These are phyloP conservation scores for Geophilus truncorum DNA, from an alignment of 2,888 invertebrate species.

Conservation along the genomic window DNA sequence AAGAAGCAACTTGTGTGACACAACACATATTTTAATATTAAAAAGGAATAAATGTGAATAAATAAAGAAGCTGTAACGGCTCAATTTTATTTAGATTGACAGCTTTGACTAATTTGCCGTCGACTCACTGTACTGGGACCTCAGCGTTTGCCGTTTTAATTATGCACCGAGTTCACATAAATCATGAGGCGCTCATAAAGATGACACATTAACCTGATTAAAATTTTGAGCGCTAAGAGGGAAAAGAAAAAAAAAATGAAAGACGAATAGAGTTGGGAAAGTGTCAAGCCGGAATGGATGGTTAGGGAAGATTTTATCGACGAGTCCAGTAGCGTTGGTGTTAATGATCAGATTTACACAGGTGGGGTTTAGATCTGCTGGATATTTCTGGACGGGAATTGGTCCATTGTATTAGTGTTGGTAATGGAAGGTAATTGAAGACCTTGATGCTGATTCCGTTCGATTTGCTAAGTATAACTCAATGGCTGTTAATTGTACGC, in stretches of 20 bases:
- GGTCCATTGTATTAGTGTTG: not conserved
- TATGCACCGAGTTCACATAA: conserved; percentile 21
- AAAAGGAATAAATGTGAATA: not conserved
- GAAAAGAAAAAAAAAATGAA: not conserved
- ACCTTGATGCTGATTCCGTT: not conserved
- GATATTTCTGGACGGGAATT: not conserved
- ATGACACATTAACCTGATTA: conserved; percentile 22
- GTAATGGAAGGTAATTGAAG: conserved; percentile 5
- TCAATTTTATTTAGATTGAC: not conserved
- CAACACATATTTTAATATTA: too few relatives aligned
- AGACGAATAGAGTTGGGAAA: not conserved
- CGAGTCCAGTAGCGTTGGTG: not conserved
- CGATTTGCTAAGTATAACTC: not conserved
- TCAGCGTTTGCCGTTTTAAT: not conserved
- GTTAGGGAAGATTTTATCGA: not conserved
- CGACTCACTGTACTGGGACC: not conserved
- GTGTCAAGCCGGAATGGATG: not conserved
- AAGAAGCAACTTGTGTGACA: not conserved
- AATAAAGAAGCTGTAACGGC: not conserved
- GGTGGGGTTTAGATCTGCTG: not conserved
- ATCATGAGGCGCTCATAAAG: not conserved
- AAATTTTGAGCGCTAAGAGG: not conserved
- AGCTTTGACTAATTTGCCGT: not conserved
- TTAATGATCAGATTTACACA: conserved; percentile 18
- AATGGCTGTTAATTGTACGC: not conserved